phyloP scores from a whole-genome alignment of 2,797 vertebrate genomes.

The Phaenicophaeus curvirostris region DNA sequence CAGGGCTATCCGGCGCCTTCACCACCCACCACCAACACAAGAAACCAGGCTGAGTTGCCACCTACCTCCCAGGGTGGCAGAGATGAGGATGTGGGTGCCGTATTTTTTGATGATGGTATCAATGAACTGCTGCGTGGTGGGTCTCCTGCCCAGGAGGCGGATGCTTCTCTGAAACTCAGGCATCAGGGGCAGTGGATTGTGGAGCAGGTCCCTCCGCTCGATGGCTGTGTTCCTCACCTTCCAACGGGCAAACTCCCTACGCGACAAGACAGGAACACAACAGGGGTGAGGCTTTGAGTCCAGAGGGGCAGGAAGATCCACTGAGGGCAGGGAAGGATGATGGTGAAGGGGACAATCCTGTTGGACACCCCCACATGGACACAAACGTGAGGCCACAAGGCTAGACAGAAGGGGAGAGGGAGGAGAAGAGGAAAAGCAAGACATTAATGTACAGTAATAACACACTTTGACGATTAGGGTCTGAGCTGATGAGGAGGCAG shows the following conservation, averaged over 20 bases:
- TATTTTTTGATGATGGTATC: constrained; percentile 99
- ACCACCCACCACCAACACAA: neutral
- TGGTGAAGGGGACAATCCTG: neutral
- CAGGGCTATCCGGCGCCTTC: no score
- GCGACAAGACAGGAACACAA: constrained; percentile 41
- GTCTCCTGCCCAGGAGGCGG: constrained; percentile 94
- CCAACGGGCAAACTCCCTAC: constrained; percentile 99
- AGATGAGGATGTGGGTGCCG: constrained; percentile 98
- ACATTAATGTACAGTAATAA: neutral
- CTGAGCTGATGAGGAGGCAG: neutral
- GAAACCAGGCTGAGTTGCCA: neutral
- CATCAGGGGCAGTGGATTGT: constrained; percentile 95
- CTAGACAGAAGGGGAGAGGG: neutral
- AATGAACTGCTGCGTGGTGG: constrained; percentile 97
- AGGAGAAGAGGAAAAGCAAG: neutral
- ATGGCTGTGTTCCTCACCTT: constrained; percentile 99
- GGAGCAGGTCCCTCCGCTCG: constrained; percentile 93
- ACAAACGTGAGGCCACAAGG: neutral
- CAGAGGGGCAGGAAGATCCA: neutral
- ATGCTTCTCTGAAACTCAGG: constrained; percentile 98
- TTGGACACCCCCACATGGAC: neutral
- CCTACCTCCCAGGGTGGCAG: constrained; percentile 98
- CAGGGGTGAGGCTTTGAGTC: neutral
- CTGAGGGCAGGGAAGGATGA: fast-evolving
- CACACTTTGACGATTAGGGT: neutral